These are phyloP conservation scores for Agrilus planipennis DNA, from an alignment of 1,140 invertebrate species.

Conservation along the genomic window DNA sequence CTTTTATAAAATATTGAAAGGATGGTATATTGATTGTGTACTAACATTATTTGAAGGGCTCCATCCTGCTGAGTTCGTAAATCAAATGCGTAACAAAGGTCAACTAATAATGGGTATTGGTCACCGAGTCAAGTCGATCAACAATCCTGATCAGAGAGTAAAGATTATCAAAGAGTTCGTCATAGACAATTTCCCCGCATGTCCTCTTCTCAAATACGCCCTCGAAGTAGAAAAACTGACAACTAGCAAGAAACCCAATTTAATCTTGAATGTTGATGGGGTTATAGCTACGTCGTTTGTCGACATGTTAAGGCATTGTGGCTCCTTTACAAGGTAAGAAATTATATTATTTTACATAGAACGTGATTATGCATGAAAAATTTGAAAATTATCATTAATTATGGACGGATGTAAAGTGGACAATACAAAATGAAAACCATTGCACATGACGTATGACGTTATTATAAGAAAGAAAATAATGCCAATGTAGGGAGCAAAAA, in stretches of 20 bases:
- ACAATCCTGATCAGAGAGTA: constrained; percentile 97
- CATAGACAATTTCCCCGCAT: constrained; percentile 82
- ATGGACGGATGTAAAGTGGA: too few species aligned
- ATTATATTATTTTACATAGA: constrained; percentile 1
- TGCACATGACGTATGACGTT: too few species aligned
- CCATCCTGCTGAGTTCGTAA: constrained; percentile 98
- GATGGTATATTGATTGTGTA: too few species aligned
- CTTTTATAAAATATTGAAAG: too few species aligned
- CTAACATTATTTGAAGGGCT: too few species aligned
- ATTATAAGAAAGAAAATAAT: too few species aligned
- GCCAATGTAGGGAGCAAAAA: too few species aligned
- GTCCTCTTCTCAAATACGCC: constrained; percentile 88
- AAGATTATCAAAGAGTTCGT: constrained; percentile 96
- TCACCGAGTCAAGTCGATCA: constrained; percentile 96
- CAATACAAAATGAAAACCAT: too few species aligned
- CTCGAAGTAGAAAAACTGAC: constrained; percentile 98
- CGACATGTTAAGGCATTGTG: constrained; percentile 86
- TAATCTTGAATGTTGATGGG: constrained; percentile 98
- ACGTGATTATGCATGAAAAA: too few species aligned
- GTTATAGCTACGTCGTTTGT: constrained; percentile 96
- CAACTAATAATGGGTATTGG: constrained; percentile 98
- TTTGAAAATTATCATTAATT: too few species aligned
- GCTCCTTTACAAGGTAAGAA: constrained; percentile 77
- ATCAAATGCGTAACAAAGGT: constrained; percentile 92
- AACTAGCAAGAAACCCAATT: constrained; percentile 97